These are phyloP conservation scores for Malachius bipustulatus DNA, from an alignment of 2,888 invertebrate species.

Conservation along the genomic window DNA sequence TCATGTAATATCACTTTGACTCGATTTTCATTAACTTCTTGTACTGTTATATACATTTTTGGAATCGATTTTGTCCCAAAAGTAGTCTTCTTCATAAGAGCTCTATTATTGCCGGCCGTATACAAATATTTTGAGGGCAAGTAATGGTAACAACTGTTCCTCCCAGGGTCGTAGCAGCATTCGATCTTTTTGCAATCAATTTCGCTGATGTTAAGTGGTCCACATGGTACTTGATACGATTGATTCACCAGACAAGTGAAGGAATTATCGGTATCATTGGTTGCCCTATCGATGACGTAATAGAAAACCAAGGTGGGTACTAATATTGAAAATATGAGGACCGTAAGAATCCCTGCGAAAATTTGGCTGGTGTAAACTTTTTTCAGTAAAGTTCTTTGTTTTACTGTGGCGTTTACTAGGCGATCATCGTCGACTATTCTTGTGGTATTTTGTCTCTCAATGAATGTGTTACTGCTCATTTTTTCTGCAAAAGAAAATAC, in stretches of 20 bases:
- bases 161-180: constrained; percentile 30
- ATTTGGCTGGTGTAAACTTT: too few relatives aligned
- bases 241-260: constrained; percentile 25
- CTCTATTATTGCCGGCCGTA: constrained; percentile 10
- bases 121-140: constrained; percentile 32
- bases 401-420: too few relatives aligned
- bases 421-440: too few relatives aligned
- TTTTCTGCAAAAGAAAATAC: too few relatives aligned
- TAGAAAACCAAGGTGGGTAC: constrained; percentile 24
- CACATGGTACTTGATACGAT: constrained; percentile 29
- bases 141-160: constrained; percentile 29
- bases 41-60: constrained; percentile 20
- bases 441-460: too few relatives aligned
- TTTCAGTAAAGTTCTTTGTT: too few relatives aligned
- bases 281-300: constrained; percentile 19
- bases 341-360: constrained; percentile 16
- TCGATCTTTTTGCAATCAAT: constrained; percentile 22
- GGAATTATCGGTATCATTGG: constrained; percentile 11
- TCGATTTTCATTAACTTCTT: constrained; percentile 20
- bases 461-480: too few relatives aligned
- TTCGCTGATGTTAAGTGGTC: constrained; percentile 23
- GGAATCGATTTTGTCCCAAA: constrained; percentile 15
- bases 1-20: constrained; percentile 22
- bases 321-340: constrained; percentile 18
- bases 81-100: constrained; percentile 19